phyloP scores from a whole-genome alignment of 2,797 vertebrate species.

The Ctenopoma multispine region DNA sequence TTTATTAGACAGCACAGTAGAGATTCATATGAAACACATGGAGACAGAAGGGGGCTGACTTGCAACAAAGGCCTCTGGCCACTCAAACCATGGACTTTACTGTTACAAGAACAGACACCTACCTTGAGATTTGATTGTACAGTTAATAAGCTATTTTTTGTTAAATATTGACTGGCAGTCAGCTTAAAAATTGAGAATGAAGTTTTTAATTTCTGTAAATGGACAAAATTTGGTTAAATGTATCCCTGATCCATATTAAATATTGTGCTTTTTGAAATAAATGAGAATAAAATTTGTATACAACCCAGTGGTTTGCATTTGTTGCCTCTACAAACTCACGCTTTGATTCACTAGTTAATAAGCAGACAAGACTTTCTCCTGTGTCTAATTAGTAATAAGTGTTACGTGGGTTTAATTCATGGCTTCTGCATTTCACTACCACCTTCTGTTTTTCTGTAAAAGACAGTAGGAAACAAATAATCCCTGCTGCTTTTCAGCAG shows the following conservation, averaged over 20 bases:
- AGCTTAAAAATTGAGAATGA: constrained; percentile 70
- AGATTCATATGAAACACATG: constrained; percentile 40
- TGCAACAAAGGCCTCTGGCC: constrained; percentile 40
- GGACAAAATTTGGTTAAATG: constrained; percentile 73
- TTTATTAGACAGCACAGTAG: constrained; percentile 32
- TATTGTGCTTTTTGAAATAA: constrained; percentile 75
- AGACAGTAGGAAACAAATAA: neutral
- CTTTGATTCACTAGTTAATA: neutral
- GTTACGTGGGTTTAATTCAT: neutral
- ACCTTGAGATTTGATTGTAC: constrained; percentile 83
- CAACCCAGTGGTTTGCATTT: constrained; percentile 42
- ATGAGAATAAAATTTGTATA: constrained; percentile 83
- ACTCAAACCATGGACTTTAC: constrained; percentile 32
- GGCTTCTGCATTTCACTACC: neutral
- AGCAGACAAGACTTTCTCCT: neutral
- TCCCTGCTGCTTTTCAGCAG: neutral
- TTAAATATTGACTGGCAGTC: constrained; percentile 70
- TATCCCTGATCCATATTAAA: constrained; percentile 71
- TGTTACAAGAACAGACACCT: constrained; percentile 43
- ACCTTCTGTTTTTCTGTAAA: neutral
- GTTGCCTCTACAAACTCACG: neutral
- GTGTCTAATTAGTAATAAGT: neutral
- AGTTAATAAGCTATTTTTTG: constrained; percentile 87
- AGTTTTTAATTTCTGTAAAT: constrained; percentile 81
- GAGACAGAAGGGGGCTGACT: constrained; percentile 20